Percentiles rank a stretch among this genome's conserved stretches.
Conservation (phyloP, 2,797 vertebrate species). For the Craterocephalus amniculus region DNA sequence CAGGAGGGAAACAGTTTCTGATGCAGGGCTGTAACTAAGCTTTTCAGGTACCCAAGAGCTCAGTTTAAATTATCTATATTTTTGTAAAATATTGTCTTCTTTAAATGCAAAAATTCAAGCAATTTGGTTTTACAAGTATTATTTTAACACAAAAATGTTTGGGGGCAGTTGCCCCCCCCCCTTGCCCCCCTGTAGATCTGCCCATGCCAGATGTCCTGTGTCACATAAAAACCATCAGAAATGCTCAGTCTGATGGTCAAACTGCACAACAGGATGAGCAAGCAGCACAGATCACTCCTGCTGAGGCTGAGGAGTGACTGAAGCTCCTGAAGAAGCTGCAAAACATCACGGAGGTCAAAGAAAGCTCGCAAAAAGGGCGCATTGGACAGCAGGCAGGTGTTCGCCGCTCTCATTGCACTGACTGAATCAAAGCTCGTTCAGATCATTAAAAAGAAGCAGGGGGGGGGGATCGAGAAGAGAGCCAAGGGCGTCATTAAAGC, state of each 20-base stretch:
- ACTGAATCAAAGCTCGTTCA: constrained; percentile 25
- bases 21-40: too few relatives aligned
- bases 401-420: not conserved
- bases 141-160: too few relatives aligned
- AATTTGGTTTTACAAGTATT: too few relatives aligned
- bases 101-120: too few relatives aligned
- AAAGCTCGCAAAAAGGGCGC: not conserved
- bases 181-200: too few relatives aligned
- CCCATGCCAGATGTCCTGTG: too few relatives aligned
- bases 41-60: too few relatives aligned
- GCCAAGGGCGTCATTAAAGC: not conserved
- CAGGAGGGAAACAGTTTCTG: too few relatives aligned
- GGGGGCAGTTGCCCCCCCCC: too few relatives aligned
- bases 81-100: too few relatives aligned
- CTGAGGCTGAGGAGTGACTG: not conserved
- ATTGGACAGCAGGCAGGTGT: constrained; percentile 3
- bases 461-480: not conserved
- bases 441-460: constrained; percentile 18
- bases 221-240: too few relatives aligned
- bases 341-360: not conserved
- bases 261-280: not conserved
- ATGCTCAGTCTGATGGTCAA: not conserved
- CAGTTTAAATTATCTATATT: too few relatives aligned
- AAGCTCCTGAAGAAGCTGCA: constrained; percentile 12
- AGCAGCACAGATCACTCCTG: not conserved